Conservation (phyloP, 2,797 vertebrate genomes). For the Pangasius macronema region DNA sequence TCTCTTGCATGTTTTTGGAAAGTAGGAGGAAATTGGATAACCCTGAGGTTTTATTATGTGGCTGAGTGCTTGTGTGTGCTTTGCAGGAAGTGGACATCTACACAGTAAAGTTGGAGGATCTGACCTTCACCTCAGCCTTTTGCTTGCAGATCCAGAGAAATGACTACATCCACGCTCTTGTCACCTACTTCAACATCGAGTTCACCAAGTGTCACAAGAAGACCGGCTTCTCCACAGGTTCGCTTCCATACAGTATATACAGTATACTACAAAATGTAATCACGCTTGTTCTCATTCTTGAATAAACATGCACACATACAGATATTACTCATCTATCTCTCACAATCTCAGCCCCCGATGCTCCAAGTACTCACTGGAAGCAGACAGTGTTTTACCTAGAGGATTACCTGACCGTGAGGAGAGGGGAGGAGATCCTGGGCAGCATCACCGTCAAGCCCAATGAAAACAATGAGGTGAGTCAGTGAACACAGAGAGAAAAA, state of each 20-base stretch:
- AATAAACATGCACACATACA: not conserved
- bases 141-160: conserved; percentile 97
- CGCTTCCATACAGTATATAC: conserved; percentile 19
- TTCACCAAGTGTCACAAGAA: conserved; percentile 99
- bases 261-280: not conserved
- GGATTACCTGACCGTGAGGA: conserved; percentile 94
- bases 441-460: conserved; percentile 93
- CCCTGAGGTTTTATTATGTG: not conserved
- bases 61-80: conserved; percentile 31
- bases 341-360: conserved; percentile 83
- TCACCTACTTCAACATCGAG: conserved; percentile 98
- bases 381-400: conserved; percentile 98
- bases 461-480: conserved; percentile 93
- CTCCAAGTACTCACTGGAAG: conserved; percentile 97
- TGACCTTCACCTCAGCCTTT: conserved; percentile 93
- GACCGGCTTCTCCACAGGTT: conserved; percentile 97
- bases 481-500: not conserved
- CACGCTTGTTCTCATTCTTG: not conserved
- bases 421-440: conserved; percentile 94
- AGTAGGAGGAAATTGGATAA: too few relatives aligned
- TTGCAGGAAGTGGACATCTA: conserved; percentile 95
- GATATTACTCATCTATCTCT: not conserved
- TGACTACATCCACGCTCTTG: conserved; percentile 94
- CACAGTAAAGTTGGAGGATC: conserved; percentile 92
- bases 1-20: not conserved